Evolutionary conservation across 2,888 invertebrate species (phyloP).

Genomic region (Dascillus cervinus): DNA sequence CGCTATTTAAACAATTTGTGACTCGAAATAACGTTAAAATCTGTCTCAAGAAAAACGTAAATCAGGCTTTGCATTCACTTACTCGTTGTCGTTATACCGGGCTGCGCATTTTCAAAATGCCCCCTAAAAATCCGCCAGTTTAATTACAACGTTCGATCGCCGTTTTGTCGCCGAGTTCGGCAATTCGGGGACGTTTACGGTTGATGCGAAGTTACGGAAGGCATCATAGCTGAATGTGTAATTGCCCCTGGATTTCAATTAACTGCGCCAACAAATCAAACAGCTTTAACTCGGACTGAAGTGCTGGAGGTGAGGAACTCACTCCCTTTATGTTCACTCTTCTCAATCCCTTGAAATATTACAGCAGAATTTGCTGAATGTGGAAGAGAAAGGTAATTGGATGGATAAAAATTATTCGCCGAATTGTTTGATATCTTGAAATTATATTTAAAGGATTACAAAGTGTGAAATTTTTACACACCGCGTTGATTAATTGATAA

Average conservation of each 20-base stretch:
- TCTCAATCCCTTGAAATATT: slow-evolving; percentile 43
- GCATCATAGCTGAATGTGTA: slow-evolving; percentile 31
- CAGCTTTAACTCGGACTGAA: slow-evolving; percentile 38
- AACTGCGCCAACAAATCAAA: slow-evolving; percentile 48
- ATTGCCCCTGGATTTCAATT: slow-evolving; percentile 48
- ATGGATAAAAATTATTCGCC: slow-evolving; percentile 39
- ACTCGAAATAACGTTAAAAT: slow-evolving; percentile 48
- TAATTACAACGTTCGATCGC: too few relatives aligned
- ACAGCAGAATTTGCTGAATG: slow-evolving; percentile 42
- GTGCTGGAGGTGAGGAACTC: slow-evolving; percentile 30
- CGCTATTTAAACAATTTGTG: slow-evolving; percentile 50
- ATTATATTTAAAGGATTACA: slow-evolving; percentile 22
- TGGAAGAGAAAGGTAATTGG: slow-evolving; percentile 42
- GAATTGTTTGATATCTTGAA: slow-evolving; percentile 24
- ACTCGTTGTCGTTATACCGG: slow-evolving; percentile 13
- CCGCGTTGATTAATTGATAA: slow-evolving; percentile 19
- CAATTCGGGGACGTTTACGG: too few relatives aligned
- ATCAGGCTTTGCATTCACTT: slow-evolving; percentile 42
- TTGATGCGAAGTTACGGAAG: slow-evolving; percentile 18
- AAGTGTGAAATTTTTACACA: slow-evolving; percentile 19
- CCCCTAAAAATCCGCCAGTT: too few relatives aligned
- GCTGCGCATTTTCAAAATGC: slow-evolving; percentile 10
- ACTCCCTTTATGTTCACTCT: slow-evolving; percentile 38
- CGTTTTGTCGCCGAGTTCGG: too few relatives aligned
- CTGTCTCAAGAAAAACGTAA: slow-evolving; percentile 45